Base-by-base conservation (phyloP, 2,797 vertebrate species). In the Protonibea diacanthus region DNA sequence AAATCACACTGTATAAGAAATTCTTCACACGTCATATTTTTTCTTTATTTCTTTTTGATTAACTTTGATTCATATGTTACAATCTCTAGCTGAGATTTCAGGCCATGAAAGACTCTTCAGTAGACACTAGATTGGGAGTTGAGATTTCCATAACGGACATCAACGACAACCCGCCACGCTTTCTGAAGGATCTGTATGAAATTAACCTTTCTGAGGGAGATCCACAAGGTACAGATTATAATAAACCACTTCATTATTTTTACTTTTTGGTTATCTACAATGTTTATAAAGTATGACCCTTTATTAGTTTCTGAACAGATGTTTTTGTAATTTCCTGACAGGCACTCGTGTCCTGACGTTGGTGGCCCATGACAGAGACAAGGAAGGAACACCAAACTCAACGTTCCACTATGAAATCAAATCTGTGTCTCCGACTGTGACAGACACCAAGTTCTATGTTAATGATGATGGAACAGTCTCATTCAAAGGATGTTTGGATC, bases 101-200 rank as follows among this genome's bases (percentile, higher is more conserved):
- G 67, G 88, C 87, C 23, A 87, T 3, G 75, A 91, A 64, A 0
- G 77, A 91, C n/a, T 1, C 0, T 3, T 63, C 66, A 27, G 25
- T 2, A 8, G 89, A 94, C 71, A 94, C 86, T 33, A 82, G 51
- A 49, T 86, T 95, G 56, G 91, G 91, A 17, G 40, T 95, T 71
- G 86, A 92, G 58, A 85, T 95, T 53, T 15, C 44, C 40, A 89
- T 95, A 64, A 8, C 45, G 33, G 95, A 95, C 87, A 93, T 95
- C 74, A 95, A 95, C 14, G 95, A 95, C 88, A 95, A 95, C 83
- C 88, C 92, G 6, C 94, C 94, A 0, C 23, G 13, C 23, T 95
- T 27, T 72, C 49, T 40, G 23, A 82, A 0, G 0, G 51, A 74
- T 57, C 29, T 86, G n/a, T 94, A 91, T 83, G 71, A 93, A 51